A percentile compares a stretch with the other conserved stretches of the same genome.
Conservation (phyloP, 2,888 invertebrate species). For the Aspidapion aeneum region DNA sequence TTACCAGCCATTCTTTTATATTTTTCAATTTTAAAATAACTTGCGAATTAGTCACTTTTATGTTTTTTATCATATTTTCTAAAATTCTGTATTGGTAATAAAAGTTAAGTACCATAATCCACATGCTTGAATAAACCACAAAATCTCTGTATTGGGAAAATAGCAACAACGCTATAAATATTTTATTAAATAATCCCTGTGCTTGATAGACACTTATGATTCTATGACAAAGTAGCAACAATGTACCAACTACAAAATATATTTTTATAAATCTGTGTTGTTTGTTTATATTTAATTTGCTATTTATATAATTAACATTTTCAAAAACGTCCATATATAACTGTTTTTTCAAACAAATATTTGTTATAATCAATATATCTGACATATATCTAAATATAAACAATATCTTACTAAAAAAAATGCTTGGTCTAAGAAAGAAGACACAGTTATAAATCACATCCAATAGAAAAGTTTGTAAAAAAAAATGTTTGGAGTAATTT, state of each 20-base stretch:
- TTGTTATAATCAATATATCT: background rate
- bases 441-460: background rate
- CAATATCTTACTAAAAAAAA: background rate
- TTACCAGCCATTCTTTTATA: background rate
- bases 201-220: background rate
- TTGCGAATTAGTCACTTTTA: background rate
- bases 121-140: background rate
- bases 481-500: background rate
- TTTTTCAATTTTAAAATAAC: background rate
- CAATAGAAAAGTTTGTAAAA: background rate
- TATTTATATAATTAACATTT: background rate
- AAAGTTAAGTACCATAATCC: background rate
- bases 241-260: background rate
- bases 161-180: background rate
- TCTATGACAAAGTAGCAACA: background rate
- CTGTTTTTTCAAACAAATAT: background rate
- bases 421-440: background rate
- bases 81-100: background rate
- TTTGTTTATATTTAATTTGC: background rate
- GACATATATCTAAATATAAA: background rate
- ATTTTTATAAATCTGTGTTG: background rate
- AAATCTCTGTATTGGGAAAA: background rate
- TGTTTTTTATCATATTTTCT: background rate
- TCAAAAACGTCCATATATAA: background rate
- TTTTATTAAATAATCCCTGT: background rate